These are phyloP conservation scores for Paratilapia polleni DNA, from an alignment of 2,113 vertebrate genomes.

Conservation along the genomic window DNA sequence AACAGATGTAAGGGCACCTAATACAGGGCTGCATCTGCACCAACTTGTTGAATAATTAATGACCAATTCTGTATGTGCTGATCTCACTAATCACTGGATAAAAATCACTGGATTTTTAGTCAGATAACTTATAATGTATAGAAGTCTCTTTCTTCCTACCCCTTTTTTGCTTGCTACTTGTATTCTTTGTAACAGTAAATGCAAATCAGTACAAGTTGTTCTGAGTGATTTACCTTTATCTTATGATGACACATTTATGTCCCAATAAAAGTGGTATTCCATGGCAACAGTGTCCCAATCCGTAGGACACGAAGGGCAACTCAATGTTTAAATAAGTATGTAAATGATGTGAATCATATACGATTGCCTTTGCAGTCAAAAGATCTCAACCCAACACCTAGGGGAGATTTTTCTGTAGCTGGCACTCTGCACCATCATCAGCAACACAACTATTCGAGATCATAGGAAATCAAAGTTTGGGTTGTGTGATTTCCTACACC, in stretches of 20 bases:
- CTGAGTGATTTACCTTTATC: neutral
- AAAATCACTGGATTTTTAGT: neutral
- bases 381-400: neutral
- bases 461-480: too few species aligned
- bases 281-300: neutral
- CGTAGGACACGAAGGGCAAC: neutral
- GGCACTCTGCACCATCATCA: neutral
- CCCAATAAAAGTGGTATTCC: neutral
- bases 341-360: neutral
- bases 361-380: neutral
- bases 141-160: neutral
- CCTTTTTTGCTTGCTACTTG: neutral
- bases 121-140: neutral
- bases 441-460: neutral
- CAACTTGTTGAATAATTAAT: conserved; percentile 18
- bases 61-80: neutral
- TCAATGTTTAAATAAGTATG: neutral
- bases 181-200: neutral
- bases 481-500: neutral
- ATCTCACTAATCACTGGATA: neutral
- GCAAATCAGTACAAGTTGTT: neutral
- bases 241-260: neutral
- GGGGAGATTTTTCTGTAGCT: neutral
- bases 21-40: conserved; percentile 4
- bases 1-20: conserved; percentile 56